These are phyloP conservation scores for Dufourea novaeangliae DNA, from an alignment of 1,140 invertebrate species.

Conservation along the genomic window DNA sequence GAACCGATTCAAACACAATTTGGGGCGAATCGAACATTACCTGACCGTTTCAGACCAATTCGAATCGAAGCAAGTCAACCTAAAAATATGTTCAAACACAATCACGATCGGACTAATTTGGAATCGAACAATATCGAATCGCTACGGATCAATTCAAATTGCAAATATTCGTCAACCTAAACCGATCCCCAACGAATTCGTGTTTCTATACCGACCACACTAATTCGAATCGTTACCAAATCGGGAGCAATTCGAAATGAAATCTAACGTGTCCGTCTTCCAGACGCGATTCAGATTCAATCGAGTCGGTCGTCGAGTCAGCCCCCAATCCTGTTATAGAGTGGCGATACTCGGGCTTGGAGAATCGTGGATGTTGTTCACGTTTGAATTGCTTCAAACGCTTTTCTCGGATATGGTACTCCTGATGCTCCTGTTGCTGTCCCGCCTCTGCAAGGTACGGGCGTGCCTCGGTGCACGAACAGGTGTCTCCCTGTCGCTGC, in stretches of 20 bases:
- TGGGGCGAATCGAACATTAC: not conserved
- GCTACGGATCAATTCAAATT: not conserved
- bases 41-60: not conserved
- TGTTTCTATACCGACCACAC: not conserved
- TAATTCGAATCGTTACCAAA: not conserved
- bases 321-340: not conserved
- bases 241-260: not conserved
- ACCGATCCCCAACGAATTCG: not conserved
- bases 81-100: too few relatives aligned
- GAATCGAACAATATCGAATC: not conserved
- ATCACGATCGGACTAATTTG: not conserved
- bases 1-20: not conserved
- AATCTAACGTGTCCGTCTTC: too few relatives aligned
- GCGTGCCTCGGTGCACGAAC: constrained; percentile 38
- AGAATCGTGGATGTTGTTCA: not conserved
- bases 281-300: not conserved
- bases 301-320: not conserved
- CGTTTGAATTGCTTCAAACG: constrained; percentile 52
- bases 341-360: not conserved
- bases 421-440: constrained; percentile 65
- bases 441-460: constrained; percentile 61
- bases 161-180: too few relatives aligned
- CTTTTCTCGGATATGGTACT: constrained; percentile 72
- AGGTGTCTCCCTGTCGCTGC: constrained; percentile 71
- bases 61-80: too few relatives aligned